A percentile compares a stretch with the other conserved stretches of the same genome.
phyloP scores from a whole-genome alignment of 2,113 vertebrate species.

The Promerops cafer region DNA sequence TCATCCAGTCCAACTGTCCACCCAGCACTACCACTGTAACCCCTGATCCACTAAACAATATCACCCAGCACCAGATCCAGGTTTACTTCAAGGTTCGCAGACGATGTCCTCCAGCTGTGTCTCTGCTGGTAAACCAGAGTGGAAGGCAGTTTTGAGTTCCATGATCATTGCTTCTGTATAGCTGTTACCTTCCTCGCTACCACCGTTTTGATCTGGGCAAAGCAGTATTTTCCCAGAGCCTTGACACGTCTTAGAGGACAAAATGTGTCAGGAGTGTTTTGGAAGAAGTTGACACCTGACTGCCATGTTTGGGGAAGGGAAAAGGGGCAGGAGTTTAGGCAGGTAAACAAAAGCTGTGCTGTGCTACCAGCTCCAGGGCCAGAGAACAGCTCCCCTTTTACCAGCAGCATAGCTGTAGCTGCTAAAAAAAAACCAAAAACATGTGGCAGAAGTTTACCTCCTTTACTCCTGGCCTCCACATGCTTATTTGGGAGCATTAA shows the following conservation, averaged over 20 bases:
- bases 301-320: accelerated
- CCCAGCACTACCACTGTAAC: too few relatives aligned
- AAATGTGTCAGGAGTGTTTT: not conserved
- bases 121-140: not conserved
- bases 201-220: not conserved
- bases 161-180: not conserved
- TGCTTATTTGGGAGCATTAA: not conserved
- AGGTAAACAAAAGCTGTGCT: not conserved
- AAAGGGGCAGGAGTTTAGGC: not conserved
- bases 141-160: not conserved
- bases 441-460: not conserved
- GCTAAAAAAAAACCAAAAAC: not conserved
- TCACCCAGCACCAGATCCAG: not conserved
- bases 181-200: not conserved
- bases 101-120: not conserved
- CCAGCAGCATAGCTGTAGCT: not conserved
- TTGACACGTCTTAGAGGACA: not conserved
- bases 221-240: not conserved
- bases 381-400: not conserved
- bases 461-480: not conserved
- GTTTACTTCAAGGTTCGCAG: not conserved
- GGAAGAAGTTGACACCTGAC: not conserved
- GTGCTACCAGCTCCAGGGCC: not conserved
- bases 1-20: not conserved
- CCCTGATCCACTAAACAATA: not conserved